Base-by-base conservation (phyloP, 2,888 invertebrate species). In the Epirrita christyi region DNA sequence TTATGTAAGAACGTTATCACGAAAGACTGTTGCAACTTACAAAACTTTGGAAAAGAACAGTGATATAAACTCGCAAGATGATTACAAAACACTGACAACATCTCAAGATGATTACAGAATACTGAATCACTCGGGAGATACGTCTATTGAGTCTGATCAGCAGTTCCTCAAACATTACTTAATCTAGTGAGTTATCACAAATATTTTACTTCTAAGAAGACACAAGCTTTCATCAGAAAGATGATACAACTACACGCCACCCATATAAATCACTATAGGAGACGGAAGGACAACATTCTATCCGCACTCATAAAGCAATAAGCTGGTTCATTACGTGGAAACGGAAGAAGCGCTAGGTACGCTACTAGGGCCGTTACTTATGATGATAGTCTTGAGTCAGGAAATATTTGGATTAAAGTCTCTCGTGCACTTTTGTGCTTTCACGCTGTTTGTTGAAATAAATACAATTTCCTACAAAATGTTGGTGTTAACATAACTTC, bases 281-380 rank as follows among this genome's bases (percentile, higher is more conserved):
- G 34, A 45, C 34, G 44, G 32, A 45, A 45, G 44, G 11, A 45
- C 44, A 9, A 34, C 44, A 32, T 45, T 45, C 44, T n/a, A 34
- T 29, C 32, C 5, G 44, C 34, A 15, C 32, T 11, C 28, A 43
- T 28, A 28, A 28, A 43, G 43, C 43, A 21, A 29, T 43, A 29
- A 28, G 29, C 21, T 10, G 10, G 27, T 11, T 43, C 43, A 29
- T 43, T 43, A 29, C 29, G 43, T 5, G 13, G 43, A 29, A 43
- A 43, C 11, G 28, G 11, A 29, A 28, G 28, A 11, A 43, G 28
- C 11, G 6, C 28, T 13, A 21, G 29, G 28, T 21, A 41, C 21
- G 27, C 2, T 41, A 41, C 41, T 41, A 10, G 41, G 41, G 10
- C 10, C 41, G 21, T n/a, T 29, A 32, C 4, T 44, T 32, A 32